These are phyloP conservation scores for Scrobipalpa costella DNA, from an alignment of 2,888 invertebrate species.

Conservation along the genomic window DNA sequence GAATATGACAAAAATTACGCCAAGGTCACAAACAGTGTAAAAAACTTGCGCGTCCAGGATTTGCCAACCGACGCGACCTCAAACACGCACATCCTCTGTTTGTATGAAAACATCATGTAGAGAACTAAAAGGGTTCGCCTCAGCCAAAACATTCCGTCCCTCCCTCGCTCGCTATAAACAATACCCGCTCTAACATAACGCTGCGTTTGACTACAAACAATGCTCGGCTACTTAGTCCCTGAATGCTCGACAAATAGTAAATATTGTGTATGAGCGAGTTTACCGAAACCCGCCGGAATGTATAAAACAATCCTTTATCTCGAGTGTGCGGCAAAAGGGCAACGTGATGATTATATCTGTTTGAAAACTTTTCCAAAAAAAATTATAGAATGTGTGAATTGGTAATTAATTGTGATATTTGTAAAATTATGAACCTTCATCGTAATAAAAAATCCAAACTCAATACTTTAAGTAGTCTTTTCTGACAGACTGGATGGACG, in stretches of 20 bases:
- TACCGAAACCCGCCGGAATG: background rate
- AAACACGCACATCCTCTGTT: background rate
- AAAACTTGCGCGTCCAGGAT: background rate
- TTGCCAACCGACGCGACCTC: background rate
- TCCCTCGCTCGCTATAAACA: slow-evolving; percentile 46
- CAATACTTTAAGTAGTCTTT: no score
- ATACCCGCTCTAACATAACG: slow-evolving; percentile 49
- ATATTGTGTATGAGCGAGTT: slow-evolving; percentile 1
- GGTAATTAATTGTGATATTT: no score
- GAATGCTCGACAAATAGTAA: slow-evolving; percentile 8
- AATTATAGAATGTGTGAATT: no score
- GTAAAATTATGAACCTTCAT: no score
- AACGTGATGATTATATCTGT: slow-evolving; percentile 5
- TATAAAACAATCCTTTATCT: slow-evolving; percentile 5
- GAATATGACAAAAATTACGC: background rate
- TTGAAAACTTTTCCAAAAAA: no score
- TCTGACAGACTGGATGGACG: no score
- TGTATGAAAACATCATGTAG: slow-evolving; percentile 10
- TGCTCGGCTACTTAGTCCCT: background rate
- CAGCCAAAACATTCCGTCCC: slow-evolving; percentile 23
- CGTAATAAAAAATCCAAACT: no score
- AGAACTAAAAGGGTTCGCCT: background rate
- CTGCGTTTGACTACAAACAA: slow-evolving; percentile 49
- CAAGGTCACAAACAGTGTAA: background rate
- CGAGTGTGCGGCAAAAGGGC: background rate